Conservation (phyloP, 1,140 invertebrate genomes). For the Pogonomyrmex barbatus region DNA sequence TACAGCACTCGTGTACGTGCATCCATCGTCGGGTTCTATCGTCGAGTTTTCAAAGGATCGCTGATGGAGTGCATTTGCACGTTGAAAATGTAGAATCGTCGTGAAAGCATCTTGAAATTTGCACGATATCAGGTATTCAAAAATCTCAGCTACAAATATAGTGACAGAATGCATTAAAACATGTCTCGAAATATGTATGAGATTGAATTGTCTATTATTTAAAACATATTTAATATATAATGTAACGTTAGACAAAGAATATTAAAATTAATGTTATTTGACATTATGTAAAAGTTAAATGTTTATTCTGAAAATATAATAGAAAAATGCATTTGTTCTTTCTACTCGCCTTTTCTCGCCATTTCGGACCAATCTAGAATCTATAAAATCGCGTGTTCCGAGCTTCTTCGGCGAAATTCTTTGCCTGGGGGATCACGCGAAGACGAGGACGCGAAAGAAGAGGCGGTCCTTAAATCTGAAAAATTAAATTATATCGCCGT, state of each 20-base stretch:
- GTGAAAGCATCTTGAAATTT: constrained; percentile 25
- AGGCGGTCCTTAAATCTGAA: constrained; percentile 84
- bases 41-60: constrained; percentile 23
- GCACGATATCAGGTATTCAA: constrained; percentile 4
- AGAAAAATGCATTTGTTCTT: not conserved
- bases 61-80: constrained; percentile 38
- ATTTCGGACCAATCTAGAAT: constrained; percentile 61
- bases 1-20: not conserved
- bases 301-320: not conserved
- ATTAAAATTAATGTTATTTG: not conserved
- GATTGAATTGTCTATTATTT: not conserved
- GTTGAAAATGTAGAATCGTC: constrained; percentile 33
- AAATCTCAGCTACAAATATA: not conserved
- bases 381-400: constrained; percentile 65
- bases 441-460: constrained; percentile 75
- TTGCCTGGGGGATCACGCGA: constrained; percentile 61
- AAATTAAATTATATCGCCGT: constrained; percentile 85
- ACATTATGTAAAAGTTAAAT: not conserved
- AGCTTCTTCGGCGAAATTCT: constrained; percentile 62
- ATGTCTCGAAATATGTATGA: not conserved
- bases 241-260: not conserved
- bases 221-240: not conserved
- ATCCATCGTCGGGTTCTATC: constrained; percentile 2
- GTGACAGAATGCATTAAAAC: not conserved
- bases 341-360: not conserved